Evolutionary conservation across 2,888 invertebrate species (phyloP).

Genomic region (Abscondita cerata): DNA sequence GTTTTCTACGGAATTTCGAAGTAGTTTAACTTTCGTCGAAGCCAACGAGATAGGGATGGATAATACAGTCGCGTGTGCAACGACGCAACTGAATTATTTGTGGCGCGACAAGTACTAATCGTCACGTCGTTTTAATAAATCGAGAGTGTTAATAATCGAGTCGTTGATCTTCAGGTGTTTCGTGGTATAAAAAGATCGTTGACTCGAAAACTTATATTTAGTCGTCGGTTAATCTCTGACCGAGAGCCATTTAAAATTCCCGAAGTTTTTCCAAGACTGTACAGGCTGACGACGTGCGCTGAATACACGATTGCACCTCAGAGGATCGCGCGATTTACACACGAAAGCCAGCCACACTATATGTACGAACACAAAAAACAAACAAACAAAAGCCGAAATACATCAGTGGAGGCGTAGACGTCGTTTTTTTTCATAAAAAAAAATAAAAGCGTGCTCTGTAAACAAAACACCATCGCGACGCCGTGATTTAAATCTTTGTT

Average conservation of each 20-base stretch:
- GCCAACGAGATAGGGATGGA: too few species aligned
- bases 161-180: slow-evolving; percentile 8
- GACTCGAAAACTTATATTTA: slow-evolving; percentile 10
- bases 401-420: slow-evolving; percentile 17
- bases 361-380: not conserved
- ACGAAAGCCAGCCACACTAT: not conserved
- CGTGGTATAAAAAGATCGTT: slow-evolving; percentile 8
- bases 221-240: not conserved
- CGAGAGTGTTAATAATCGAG: not conserved
- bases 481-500: slow-evolving; percentile 9
- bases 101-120: too few species aligned
- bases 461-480: slow-evolving; percentile 8
- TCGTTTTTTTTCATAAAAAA: slow-evolving; percentile 17
- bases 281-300: slow-evolving; percentile 10
- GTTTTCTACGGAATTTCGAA: too few species aligned
- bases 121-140: not conserved
- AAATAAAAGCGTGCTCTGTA: slow-evolving; percentile 24
- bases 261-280: slow-evolving; percentile 9
- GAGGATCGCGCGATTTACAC: slow-evolving; percentile 14
- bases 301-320: slow-evolving; percentile 14
- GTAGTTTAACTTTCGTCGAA: too few species aligned
- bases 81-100: too few species aligned
- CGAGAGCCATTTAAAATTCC: not conserved
- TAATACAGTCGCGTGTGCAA: too few species aligned
- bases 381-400: not conserved